Evolutionary conservation across 2,113 vertebrate species (phyloP), one percentile per base, ranked within the genome.

Genomic region (Lophius piscatorius): DNA sequence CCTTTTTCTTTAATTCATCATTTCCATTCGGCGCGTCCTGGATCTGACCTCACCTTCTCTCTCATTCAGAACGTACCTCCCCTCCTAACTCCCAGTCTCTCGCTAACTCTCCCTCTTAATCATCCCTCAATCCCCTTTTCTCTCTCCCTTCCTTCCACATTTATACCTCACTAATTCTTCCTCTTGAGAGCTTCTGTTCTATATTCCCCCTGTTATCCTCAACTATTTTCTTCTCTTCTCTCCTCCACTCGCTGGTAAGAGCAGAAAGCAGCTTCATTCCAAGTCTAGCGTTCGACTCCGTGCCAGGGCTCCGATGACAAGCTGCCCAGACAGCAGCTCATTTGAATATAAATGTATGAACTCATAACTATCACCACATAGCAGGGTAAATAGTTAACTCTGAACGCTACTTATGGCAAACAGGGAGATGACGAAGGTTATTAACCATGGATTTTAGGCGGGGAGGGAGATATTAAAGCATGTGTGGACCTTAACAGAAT

Each of bases 1-100:
- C 52, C 71, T 64, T 63, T 31, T 49, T 69, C 69, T 80, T 83
- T 78, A 78, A 87, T 86, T 86, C 60, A 80, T 84, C 80, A 82
- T 73, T 86, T 80, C 70, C 61, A 83, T 68, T 78, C 68, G 41
- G 3, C 0, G 44, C 18, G 76, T 72, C 80, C 83, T 20, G 57
- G 21, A 51, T 83, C 62, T 80, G 76, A 83, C 83, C 84, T 81
- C 63, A 70, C 67, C 64, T 55, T 72, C 65, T 55, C 52, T 63
- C 62, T 71, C 51, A 59, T 63, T 78, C 72, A 49, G 55, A 80
- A 67, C 44, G 20, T 71, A 64, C 54, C 61, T 50, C 45, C 56
- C 51, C 69, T 39, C 47, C 63, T 59, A 65, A 72, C 64, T 74
- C 54, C 58, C 29, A 5, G 45, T 50, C 76, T 50, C 65, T 52